phyloP scores from a whole-genome alignment of 2,888 invertebrate genomes.

The Yponomeuta malinellus region DNA sequence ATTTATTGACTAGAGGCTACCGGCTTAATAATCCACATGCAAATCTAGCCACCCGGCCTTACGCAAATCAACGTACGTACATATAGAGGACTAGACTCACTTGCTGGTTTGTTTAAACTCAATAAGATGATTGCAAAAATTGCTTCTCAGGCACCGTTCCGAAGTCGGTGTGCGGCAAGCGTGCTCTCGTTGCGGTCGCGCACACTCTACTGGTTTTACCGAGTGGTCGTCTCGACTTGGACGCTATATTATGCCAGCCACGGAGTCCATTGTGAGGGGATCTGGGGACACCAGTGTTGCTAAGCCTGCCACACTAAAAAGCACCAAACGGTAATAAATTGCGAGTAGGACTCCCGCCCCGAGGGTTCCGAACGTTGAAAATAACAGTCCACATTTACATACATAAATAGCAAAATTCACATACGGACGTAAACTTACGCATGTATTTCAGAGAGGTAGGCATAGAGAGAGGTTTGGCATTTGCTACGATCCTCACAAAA shows the following conservation, averaged over 20 bases:
- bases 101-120: conserved; percentile 64
- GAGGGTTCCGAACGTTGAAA: too few species aligned
- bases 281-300: too few species aligned
- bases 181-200: neutral
- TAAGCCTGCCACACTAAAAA: neutral
- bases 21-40: neutral
- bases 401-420: too few species aligned
- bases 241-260: neutral
- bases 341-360: too few species aligned
- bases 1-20: neutral
- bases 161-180: conserved; percentile 27
- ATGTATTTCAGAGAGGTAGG: neutral
- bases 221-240: neutral
- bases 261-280: neutral
- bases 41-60: neutral
- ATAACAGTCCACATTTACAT: too few species aligned
- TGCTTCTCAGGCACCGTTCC: conserved; percentile 60
- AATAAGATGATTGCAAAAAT: conserved; percentile 72
- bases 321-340: too few species aligned
- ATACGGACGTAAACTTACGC: too few species aligned
- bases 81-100: conserved; percentile 61
- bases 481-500: too few species aligned
- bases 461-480: neutral
- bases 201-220: conserved; percentile 4
- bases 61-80: neutral